Percentiles rank a stretch among this genome's conserved stretches.
Conservation (phyloP, 2,797 vertebrate genomes). For the Gymnothorax javanicus region DNA sequence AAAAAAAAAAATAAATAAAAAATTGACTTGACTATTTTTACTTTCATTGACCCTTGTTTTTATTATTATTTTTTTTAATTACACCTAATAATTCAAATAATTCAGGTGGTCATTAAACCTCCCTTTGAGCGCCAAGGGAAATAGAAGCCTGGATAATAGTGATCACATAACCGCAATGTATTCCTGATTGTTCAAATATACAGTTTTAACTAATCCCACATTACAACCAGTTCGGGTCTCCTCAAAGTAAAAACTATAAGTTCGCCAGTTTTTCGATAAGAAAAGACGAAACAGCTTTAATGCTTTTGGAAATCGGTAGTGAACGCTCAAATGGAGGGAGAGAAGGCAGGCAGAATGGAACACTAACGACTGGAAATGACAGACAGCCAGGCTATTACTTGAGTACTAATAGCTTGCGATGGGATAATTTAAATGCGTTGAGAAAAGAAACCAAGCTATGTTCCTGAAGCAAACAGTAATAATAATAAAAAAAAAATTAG, state of each 20-base stretch:
- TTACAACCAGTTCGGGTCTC: too few species aligned
- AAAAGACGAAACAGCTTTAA: background rate
- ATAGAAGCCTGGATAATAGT: too few species aligned
- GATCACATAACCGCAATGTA: too few species aligned
- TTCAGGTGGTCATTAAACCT: too few species aligned
- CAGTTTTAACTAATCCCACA: too few species aligned
- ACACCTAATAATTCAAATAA: too few species aligned
- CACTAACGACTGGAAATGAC: background rate
- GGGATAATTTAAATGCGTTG: background rate
- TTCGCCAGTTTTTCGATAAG: background rate
- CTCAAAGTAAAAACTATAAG: background rate
- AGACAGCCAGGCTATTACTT: background rate
- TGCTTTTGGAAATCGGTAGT: background rate
- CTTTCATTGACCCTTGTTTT: too few species aligned
- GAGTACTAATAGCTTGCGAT: background rate
- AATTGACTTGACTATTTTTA: too few species aligned
- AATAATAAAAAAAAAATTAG: slow-evolving; percentile 16
- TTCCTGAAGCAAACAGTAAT: slow-evolving; percentile 3
- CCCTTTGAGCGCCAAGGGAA: too few species aligned
- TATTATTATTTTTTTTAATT: too few species aligned
- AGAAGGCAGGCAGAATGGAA: background rate
- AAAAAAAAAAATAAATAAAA: too few species aligned
- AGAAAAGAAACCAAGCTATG: background rate
- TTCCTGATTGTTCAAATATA: too few species aligned
- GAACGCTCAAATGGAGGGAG: background rate